Percentiles rank a stretch among this genome's conserved stretches.
These are phyloP conservation scores for Drosophila macrospina DNA, from an alignment of 2,888 invertebrate genomes.

Conservation along the genomic window DNA sequence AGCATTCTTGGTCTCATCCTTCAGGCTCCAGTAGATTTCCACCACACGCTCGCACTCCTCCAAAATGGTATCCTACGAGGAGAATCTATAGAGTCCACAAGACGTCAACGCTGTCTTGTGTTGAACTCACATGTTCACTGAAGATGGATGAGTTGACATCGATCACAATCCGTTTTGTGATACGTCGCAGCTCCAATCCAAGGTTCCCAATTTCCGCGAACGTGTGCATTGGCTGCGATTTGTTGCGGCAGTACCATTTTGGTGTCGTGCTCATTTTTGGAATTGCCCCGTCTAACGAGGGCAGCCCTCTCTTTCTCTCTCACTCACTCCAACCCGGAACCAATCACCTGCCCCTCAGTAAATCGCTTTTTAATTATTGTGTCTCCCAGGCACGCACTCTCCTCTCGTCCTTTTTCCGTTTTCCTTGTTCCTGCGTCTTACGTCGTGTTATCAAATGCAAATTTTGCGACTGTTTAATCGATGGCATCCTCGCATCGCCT, in stretches of 20 bases:
- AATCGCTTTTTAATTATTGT: constrained; percentile 79
- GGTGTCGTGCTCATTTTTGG: constrained; percentile 82
- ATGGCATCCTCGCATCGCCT: constrained; percentile 57
- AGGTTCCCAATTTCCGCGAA: constrained; percentile 83
- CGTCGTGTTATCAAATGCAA: constrained; percentile 61
- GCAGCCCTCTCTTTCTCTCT: constrained; percentile 18
- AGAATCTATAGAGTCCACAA: neutral
- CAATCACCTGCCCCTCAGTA: constrained; percentile 62
- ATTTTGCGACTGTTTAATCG: constrained; percentile 72
- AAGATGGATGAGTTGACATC: constrained; percentile 84
- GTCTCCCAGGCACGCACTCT: constrained; percentile 78
- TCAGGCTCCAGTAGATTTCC: constrained; percentile 82
- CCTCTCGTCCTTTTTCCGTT: constrained; percentile 37
- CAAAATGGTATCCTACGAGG: constrained; percentile 75
- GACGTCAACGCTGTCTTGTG: too few species aligned
- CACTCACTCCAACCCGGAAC: constrained; percentile 44
- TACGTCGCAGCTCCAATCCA: constrained; percentile 81
- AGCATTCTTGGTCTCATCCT: constrained; percentile 77
- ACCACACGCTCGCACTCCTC: constrained; percentile 82
- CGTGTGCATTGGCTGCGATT: constrained; percentile 83
- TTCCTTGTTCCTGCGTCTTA: constrained; percentile 31
- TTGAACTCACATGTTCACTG: constrained; percentile 82
- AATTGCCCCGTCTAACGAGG: constrained; percentile 30
- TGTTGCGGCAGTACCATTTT: constrained; percentile 84
- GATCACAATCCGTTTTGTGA: constrained; percentile 83